Base-by-base conservation (phyloP, 2,113 vertebrate species). In the Spilogale gracilis region DNA sequence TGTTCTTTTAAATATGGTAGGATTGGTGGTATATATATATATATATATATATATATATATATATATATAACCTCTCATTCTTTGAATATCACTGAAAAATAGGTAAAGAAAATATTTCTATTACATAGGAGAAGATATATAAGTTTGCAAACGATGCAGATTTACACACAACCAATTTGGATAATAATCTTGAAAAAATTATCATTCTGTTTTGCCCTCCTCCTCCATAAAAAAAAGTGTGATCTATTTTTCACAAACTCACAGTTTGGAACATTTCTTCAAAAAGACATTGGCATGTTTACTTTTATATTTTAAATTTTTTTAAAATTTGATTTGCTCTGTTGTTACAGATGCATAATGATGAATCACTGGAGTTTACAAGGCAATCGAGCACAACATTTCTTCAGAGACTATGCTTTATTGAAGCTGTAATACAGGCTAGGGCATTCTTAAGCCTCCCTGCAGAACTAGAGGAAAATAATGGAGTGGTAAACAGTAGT, bases 321-420 rank as follows among this genome's bases (percentile, higher is more conserved):
- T 92, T 91, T 91, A 76, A 63, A 14, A 80, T 43, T 96, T 23
- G 16, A 58, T 88, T 88, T 56, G 23, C 12, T 71, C 52, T 89
- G 0, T 83, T 74, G 30, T 85, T 80, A 71, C 4, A 76, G 30
- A n/a, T 48, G 11, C 43, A 74, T 6, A 65, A 9, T 69, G 91
- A 61, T 20, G 11, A 63, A 71, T 82, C 50, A 81, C 25, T 18
- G 30, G 81, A 21, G 14, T 45, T 58, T 71, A 63, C 17, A 89
- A 16, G 5, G 38, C 30, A 76, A 4, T 61, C 73, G 54, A 92
- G 6, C 21, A 8, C 16, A 92, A 43, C 6, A 17, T 13, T 71
- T 78, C 38, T 84, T 67, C 25, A 82, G 67, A 82, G 48, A 74
- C 11, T 67, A 11, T 89, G 27, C 9, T 73, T 56, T 56, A 3